phyloP scores from a whole-genome alignment of 2,113 vertebrate genomes.

The rat (Rattus norvegicus) region GRCr8 NC_086027.1:49747001-49747500 shows the following conservation, averaged over 20 bases:
- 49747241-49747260: neutral
- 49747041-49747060: constrained; percentile 5
- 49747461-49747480: neutral
- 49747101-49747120: constrained; percentile 11
- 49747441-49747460: neutral
- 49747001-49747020: neutral
- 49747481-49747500: neutral
- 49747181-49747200: neutral
- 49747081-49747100: neutral
- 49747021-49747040: neutral
- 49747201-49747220: neutral
- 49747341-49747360: neutral
- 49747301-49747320: neutral
- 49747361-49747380: neutral
- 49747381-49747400: neutral
- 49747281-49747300: neutral
- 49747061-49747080: neutral
- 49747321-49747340: neutral
- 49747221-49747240: neutral
- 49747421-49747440: neutral
- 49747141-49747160: neutral
- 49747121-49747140: constrained; percentile 22
- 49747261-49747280: neutral
- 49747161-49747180: neutral
- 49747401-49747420: neutral